Evolutionary conservation across 2,888 invertebrate species (phyloP), one percentile per base, ranked within the genome.

Genomic region (Pterostichus madidus): DNA sequence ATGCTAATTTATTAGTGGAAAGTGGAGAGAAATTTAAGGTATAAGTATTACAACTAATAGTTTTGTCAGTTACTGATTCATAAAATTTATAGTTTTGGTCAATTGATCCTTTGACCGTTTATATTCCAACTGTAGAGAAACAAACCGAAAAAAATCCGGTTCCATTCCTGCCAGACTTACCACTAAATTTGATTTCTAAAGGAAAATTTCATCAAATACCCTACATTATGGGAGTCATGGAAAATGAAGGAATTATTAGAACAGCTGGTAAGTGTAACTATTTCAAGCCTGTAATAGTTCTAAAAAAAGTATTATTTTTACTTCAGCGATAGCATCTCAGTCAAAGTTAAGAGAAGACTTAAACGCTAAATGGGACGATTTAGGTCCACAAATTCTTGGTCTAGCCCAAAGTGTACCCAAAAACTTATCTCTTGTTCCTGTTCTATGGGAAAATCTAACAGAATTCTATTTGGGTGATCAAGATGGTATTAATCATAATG

Each of bases 231-330:
- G 92, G 92, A 4, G 87, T 89, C 0, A 90, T 90, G 2, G 88
- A 90, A 0, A 87, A 90, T 4, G 92, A 93, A 86, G 92, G 92
- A 17, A 89, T 91, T 2, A 88, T 93, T 11, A 89, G 91, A 78
- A 90, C 90, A 13, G 88, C 87, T 82, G 86, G 90, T 90, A 87
- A 87, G 87, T 86, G 44, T 46, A 2, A 59, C 13, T 31, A 59
- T 31, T 59, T 59, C 2, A 59, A 11, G 10, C 0, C 73, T 52
- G 35, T 75, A 15, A 10, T 75, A 46, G 24, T 46, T 73, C 35
- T 73, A 11, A 13, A 49, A 61, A 61, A 17, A 24, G 10, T 49
- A 13, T 52, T 35, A n/a, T 61, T 24, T 1, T 64, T 64, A 13
- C 35, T 59, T 5, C 35, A 80, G 80, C 80, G 53, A 80, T 80